Conservation (phyloP, 2,888 invertebrate species). For the Cosmia trapezina region DNA sequence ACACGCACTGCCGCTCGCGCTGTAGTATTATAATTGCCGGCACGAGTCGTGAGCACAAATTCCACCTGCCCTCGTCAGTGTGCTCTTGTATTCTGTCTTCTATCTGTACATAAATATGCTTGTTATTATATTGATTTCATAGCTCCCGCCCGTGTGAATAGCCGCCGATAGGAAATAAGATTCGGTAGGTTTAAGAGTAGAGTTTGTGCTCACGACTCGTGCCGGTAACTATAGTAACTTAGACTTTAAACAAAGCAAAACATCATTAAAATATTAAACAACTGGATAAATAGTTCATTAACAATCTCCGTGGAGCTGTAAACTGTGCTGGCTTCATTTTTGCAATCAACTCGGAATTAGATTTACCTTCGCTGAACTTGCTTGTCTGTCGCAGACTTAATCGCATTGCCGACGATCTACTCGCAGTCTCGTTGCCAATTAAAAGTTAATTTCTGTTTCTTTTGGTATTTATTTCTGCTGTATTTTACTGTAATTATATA, state of each 20-base stretch:
- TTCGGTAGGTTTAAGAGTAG: too few relatives aligned
- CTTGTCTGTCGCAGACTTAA: slow-evolving; percentile 34
- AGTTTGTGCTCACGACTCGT: too few relatives aligned
- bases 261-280: slow-evolving; percentile 8
- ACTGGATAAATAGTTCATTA: slow-evolving; percentile 34
- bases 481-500: not conserved
- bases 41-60: too few relatives aligned
- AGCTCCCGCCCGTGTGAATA: too few relatives aligned
- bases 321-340: slow-evolving; percentile 49
- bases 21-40: too few relatives aligned
- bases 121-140: too few relatives aligned
- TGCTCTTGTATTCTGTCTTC: too few relatives aligned
- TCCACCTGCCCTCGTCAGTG: too few relatives aligned
- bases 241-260: not conserved
- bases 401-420: slow-evolving; percentile 12
- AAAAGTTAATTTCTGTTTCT: slow-evolving; percentile 1
- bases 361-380: slow-evolving; percentile 50
- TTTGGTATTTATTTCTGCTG: not conserved
- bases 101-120: too few relatives aligned
- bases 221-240: too few relatives aligned
- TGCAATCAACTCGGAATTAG: slow-evolving; percentile 52
- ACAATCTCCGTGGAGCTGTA: slow-evolving; percentile 37
- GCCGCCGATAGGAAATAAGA: too few relatives aligned
- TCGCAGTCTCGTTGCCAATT: slow-evolving; percentile 24
- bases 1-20: too few relatives aligned